A percentile compares a stretch with the other conserved stretches of the same genome.
phyloP scores from a whole-genome alignment of 2,888 invertebrate genomes.

The Spisula solida region DNA sequence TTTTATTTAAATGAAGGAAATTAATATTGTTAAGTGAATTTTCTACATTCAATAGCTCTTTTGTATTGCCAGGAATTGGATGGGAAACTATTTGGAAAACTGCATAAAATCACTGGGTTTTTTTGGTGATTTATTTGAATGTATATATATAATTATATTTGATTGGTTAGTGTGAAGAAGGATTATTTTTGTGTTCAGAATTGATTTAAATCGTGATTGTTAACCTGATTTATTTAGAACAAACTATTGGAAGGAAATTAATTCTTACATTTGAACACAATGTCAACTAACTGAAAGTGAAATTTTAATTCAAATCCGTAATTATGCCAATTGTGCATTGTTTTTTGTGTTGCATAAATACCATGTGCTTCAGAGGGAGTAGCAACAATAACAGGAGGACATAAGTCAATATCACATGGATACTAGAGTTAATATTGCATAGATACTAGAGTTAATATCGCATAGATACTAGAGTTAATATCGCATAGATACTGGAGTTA shows the following conservation, averaged over 20 bases:
- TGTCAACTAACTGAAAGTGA: not conserved
- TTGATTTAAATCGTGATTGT: too few relatives aligned
- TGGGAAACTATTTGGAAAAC: not conserved
- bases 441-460: too few relatives aligned
- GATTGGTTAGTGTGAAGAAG: too few relatives aligned
- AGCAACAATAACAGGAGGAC: too few relatives aligned
- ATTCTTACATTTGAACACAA: not conserved
- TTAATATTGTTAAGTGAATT: slow-evolving; percentile 9
- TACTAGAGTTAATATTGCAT: not conserved
- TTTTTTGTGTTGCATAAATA: not conserved
- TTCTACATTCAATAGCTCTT: not conserved
- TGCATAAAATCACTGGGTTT: not conserved
- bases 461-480: not conserved
- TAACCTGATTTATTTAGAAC: too few relatives aligned
- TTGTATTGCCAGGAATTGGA: not conserved
- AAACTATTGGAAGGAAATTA: not conserved
- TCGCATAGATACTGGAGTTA: too few relatives aligned
- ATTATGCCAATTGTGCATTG: not conserved
- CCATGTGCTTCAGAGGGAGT: not conserved
- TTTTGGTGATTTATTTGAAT: not conserved
- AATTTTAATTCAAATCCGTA: not conserved
- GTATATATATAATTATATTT: not conserved
- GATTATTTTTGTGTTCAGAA: too few relatives aligned
- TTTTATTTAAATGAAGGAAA: not conserved
- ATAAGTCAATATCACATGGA: too few relatives aligned